These are phyloP conservation scores for Diorhabda elongata DNA, from an alignment of 1,140 invertebrate genomes.

Conservation along the genomic window DNA sequence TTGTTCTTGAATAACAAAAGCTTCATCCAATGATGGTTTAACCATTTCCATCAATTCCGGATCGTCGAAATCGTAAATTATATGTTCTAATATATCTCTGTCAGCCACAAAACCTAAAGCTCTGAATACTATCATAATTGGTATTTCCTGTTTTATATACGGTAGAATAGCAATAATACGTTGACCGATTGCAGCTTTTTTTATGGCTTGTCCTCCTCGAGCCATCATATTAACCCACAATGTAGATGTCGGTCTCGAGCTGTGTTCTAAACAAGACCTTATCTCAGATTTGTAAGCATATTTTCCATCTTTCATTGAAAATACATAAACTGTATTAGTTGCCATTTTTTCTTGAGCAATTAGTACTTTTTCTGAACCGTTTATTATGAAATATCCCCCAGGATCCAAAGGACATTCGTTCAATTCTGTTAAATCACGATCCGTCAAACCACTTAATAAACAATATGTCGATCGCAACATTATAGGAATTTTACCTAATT, in stretches of 20 bases:
- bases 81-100: conserved; percentile 96
- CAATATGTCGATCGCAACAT: conserved; percentile 98
- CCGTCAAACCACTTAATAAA: conserved; percentile 84
- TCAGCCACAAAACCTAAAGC: conserved; percentile 98
- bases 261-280: conserved; percentile 92
- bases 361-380: conserved; percentile 92
- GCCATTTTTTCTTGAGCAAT: conserved; percentile 99
- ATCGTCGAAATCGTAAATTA: conserved; percentile 99
- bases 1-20: conserved; percentile 99
- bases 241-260: conserved; percentile 89
- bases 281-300: conserved; percentile 98
- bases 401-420: conserved; percentile 99
- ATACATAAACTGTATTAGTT: conserved; percentile 99
- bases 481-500: conserved; percentile 86
- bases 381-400: conserved; percentile 95
- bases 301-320: conserved; percentile 97
- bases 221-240: conserved; percentile 99
- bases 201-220: conserved; percentile 88
- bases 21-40: conserved; percentile 97
- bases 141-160: conserved; percentile 98
- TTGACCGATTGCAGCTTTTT: conserved; percentile 97
- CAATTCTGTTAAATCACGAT: conserved; percentile 97
- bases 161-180: conserved; percentile 95
- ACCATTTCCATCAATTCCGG: conserved; percentile 99
- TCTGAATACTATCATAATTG: conserved; percentile 97